Evolutionary conservation across 2,888 invertebrate genomes (phyloP).

Genomic region (Ophion costatus): DNA sequence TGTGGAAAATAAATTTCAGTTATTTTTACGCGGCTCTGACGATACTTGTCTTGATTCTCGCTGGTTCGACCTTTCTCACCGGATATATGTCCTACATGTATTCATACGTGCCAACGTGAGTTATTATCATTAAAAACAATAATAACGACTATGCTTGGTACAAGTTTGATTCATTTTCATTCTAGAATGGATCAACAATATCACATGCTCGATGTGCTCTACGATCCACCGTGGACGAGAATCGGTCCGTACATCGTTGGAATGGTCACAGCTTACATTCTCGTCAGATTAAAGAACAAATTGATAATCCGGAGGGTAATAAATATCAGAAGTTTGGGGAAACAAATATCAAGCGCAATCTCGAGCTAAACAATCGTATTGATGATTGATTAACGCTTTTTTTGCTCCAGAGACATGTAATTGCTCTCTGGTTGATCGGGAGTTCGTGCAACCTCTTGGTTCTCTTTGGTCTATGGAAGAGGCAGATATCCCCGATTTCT

Average conservation of each 20-base stretch:
- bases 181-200: slow-evolving; percentile 83
- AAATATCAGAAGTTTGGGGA: not conserved
- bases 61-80: slow-evolving; percentile 78
- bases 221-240: slow-evolving; percentile 81
- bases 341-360: not conserved
- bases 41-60: slow-evolving; percentile 75
- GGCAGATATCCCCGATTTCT: slow-evolving; percentile 83
- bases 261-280: slow-evolving; percentile 84
- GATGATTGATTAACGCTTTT: slow-evolving; percentile 3
- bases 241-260: slow-evolving; percentile 82
- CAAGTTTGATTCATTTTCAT: slow-evolving; percentile 29
- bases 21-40: slow-evolving; percentile 79
- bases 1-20: slow-evolving; percentile 72
- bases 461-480: slow-evolving; percentile 82
- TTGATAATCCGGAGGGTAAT: slow-evolving; percentile 75
- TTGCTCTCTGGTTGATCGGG: slow-evolving; percentile 81
- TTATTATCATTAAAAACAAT: slow-evolving; percentile 43
- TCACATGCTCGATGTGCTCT: slow-evolving; percentile 80
- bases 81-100: slow-evolving; percentile 81
- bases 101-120: slow-evolving; percentile 84
- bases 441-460: slow-evolving; percentile 82
- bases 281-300: slow-evolving; percentile 77
- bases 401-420: slow-evolving; percentile 76
- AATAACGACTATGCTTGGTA: not conserved
- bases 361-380: not conserved